These are phyloP conservation scores for Brachionus rubens DNA, from an alignment of 1,140 invertebrate genomes.

Conservation along the genomic window DNA sequence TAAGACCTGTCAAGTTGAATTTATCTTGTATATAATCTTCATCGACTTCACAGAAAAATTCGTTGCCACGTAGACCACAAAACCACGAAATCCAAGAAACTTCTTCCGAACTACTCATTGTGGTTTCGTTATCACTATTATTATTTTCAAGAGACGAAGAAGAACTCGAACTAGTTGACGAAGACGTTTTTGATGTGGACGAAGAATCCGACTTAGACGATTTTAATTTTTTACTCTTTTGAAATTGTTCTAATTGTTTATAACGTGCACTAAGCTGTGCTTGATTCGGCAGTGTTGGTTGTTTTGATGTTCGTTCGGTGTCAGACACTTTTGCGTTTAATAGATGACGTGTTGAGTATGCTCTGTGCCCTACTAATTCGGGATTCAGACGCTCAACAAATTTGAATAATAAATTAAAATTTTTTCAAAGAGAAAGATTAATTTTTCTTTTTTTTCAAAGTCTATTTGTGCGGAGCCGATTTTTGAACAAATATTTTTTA, in stretches of 20 bases:
- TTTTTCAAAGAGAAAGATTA: background rate
- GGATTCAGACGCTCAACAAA: constrained; percentile 2
- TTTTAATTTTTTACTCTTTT: constrained; percentile 17
- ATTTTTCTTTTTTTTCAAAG: background rate
- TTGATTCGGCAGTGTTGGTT: background rate
- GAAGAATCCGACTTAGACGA: constrained; percentile 17
- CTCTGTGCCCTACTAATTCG: background rate
- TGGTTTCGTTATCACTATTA: constrained; percentile 35
- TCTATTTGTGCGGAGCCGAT: no score
- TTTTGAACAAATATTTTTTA: no score
- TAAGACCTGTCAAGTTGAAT: constrained; percentile 97
- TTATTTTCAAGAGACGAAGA: constrained; percentile 29
- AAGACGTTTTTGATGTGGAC: constrained; percentile 22
- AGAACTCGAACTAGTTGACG: constrained; percentile 22
- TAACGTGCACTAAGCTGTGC: background rate
- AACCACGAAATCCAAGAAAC: constrained; percentile 99
- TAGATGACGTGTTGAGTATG: background rate
- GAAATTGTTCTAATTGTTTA: constrained; percentile 24
- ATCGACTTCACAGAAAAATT: constrained; percentile 99
- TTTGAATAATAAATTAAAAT: constrained; percentile 22
- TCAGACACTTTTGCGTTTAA: constrained; percentile 24
- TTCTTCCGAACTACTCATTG: constrained; percentile 51
- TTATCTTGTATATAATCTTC: constrained; percentile 99
- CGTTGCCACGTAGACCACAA: constrained; percentile 95
- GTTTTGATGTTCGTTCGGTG: background rate